Percentiles rank a stretch among this genome's conserved stretches.
Conservation (phyloP, 2,797 vertebrate species). For the Margarornis squamiger region DNA sequence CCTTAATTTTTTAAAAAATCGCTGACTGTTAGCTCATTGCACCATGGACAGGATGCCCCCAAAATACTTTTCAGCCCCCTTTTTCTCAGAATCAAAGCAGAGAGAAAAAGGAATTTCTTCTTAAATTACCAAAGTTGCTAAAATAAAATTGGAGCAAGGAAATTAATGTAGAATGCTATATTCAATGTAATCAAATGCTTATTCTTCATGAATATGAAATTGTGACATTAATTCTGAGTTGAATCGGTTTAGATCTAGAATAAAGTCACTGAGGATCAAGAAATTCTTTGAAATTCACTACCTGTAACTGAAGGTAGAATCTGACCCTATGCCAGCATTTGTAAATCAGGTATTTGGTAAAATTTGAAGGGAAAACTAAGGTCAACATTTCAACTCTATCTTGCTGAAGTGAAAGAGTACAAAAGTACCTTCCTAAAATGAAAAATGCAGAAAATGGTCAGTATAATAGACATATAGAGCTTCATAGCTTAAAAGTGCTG, state of each 20-base stretch:
- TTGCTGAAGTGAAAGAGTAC: not conserved
- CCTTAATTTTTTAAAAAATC: not conserved
- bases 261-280: not conserved
- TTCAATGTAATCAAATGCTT: not conserved
- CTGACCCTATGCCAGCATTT: conserved; percentile 15
- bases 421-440: not conserved
- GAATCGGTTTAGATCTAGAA: not conserved
- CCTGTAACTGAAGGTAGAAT: conserved; percentile 4
- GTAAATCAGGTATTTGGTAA: conserved; percentile 22
- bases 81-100: not conserved
- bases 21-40: not conserved
- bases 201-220: conserved; percentile 28
- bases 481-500: conserved; percentile 40
- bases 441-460: not conserved
- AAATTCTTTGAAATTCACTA: conserved; percentile 33
- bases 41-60: not conserved
- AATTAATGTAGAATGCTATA: not conserved
- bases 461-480: conserved; percentile 32
- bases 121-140: not conserved
- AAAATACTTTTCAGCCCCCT: not conserved
- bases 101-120: not conserved
- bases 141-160: not conserved
- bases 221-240: not conserved
- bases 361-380: conserved; percentile 18
- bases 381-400: not conserved